Conservation (phyloP, 2,888 invertebrate genomes). For the Chymomyza amoena region DNA sequence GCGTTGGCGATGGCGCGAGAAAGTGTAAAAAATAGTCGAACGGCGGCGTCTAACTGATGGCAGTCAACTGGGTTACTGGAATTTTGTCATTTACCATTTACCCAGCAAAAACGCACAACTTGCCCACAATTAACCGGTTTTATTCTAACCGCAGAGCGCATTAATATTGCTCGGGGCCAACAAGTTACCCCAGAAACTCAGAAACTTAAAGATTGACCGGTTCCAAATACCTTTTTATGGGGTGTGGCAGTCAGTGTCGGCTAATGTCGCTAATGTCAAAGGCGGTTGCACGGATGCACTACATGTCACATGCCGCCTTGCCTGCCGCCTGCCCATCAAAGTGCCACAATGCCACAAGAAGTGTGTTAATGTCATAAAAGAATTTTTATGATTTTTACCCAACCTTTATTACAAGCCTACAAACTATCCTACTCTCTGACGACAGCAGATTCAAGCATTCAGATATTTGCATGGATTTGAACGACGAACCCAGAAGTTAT, state of each 20-base stretch:
- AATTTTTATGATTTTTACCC: neutral
- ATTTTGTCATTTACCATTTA: slow-evolving; percentile 8
- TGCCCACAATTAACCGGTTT: neutral
- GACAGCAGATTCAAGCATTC: neutral
- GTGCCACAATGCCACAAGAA: slow-evolving; percentile 17
- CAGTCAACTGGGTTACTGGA: neutral
- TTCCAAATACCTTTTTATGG: neutral
- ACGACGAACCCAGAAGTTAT: neutral
- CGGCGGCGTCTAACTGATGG: slow-evolving; percentile 2
- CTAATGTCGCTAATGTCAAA: slow-evolving; percentile 16
- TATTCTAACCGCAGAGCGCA: neutral
- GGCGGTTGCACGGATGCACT: neutral
- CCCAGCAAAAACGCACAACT: neutral
- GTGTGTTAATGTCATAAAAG: slow-evolving; percentile 19
- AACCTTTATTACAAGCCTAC: neutral
- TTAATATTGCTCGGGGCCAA: slow-evolving; percentile 2
- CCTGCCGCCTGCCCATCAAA: slow-evolving; percentile 8
- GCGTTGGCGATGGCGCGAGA: neutral
- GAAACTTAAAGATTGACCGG: neutral
- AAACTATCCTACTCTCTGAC: too few species aligned
- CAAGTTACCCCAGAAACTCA: slow-evolving; percentile 5
- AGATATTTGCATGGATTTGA: neutral
- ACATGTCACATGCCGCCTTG: neutral
- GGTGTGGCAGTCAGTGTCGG: neutral
- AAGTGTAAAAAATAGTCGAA: slow-evolving; percentile 6